phyloP scores from a whole-genome alignment of 35 echinoderm and acorn worm species.

The Apostichopus parvimensis region DNA sequence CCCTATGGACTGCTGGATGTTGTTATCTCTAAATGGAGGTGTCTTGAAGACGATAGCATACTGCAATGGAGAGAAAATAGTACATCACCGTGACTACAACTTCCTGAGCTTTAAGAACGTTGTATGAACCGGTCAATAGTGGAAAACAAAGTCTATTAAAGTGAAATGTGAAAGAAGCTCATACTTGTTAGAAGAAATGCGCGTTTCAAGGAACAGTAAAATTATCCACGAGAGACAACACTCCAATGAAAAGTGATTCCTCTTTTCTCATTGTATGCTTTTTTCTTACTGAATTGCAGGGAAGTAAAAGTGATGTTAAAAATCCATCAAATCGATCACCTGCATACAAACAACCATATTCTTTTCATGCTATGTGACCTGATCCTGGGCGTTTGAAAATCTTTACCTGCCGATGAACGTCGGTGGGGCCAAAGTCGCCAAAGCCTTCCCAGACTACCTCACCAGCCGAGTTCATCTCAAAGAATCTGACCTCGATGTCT shows the following conservation, averaged over 20 bases:
- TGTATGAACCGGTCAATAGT: neutral
- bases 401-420: slow-evolving; percentile 93
- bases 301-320: too few species aligned
- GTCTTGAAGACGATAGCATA: slow-evolving; percentile 99
- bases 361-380: too few species aligned
- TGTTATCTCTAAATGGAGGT: slow-evolving; percentile 64
- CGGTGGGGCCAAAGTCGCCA: slow-evolving; percentile 80
- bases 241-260: too few species aligned
- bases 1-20: slow-evolving; percentile 68
- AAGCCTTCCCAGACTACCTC: slow-evolving; percentile 67
- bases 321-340: too few species aligned
- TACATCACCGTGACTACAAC: neutral
- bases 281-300: too few species aligned
- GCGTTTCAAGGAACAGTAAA: too few species aligned
- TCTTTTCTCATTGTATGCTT: too few species aligned
- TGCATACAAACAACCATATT: too few species aligned
- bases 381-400: too few species aligned
- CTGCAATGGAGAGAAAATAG: slow-evolving; percentile 49
- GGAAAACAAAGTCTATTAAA: neutral
- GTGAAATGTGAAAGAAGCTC: too few species aligned
- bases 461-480: slow-evolving; percentile 47
- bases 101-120: too few species aligned
- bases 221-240: too few species aligned
- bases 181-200: neutral
- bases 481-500: slow-evolving; percentile 79